A percentile compares a stretch with the other conserved stretches of the same genome.
Conservation (phyloP, 2,888 invertebrate species). For the Disparrhopalites patrizii region DNA sequence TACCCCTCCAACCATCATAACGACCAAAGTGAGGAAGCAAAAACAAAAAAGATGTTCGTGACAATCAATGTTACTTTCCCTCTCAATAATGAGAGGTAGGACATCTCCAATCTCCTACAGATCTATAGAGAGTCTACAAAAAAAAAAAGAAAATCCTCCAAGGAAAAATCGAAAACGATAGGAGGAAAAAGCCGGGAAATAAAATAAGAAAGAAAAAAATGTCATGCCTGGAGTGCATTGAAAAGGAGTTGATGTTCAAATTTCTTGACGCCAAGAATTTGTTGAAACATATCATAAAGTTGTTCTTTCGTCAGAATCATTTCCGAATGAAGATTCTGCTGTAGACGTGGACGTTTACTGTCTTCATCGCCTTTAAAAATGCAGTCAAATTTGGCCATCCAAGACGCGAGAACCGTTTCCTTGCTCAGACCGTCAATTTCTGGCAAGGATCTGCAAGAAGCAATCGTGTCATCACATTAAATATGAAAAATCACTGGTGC, state of each 20-base stretch:
- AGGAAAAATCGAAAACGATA: no score
- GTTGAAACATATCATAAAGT: conserved; percentile 99
- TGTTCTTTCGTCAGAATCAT: conserved; percentile 97
- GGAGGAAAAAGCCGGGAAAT: no score
- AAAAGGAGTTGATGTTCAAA: conserved; percentile 99
- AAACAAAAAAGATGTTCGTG: no score
- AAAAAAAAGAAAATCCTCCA: no score
- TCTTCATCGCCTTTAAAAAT: conserved; percentile 93
- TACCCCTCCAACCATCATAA: no score
- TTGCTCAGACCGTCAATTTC: conserved; percentile 99
- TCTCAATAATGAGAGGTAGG: background rate
- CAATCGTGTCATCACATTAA: no score
- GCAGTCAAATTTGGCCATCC: conserved; percentile 99
- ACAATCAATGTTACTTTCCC: background rate
- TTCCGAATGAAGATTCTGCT: conserved; percentile 86
- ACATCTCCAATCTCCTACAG: no score
- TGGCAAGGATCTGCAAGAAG: conserved; percentile 75
- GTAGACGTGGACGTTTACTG: conserved; percentile 77
- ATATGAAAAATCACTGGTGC: no score
- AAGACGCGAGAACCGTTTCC: conserved; percentile 93
- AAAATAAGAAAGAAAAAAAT: background rate
- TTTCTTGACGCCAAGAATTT: conserved; percentile 96
- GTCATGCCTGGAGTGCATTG: conserved; percentile 86
- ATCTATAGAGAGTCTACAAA: no score
- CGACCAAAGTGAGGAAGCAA: no score